Evolutionary conservation across 2,888 invertebrate genomes (phyloP).

Genomic region (Xestia ashworthii): DNA sequence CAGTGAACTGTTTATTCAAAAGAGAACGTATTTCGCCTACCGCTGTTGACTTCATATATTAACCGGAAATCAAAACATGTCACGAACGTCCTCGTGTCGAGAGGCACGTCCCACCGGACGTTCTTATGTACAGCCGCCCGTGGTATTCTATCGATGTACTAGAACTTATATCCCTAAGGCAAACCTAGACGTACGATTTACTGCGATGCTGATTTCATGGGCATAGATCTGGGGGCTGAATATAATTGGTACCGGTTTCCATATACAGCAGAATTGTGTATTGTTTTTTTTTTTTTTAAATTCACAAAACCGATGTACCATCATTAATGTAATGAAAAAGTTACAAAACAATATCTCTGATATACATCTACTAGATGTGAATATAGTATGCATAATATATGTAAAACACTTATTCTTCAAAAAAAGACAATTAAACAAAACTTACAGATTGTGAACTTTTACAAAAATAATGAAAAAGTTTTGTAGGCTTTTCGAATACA

Average conservation of each 20-base stretch:
- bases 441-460: too few species aligned
- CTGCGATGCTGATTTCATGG: constrained; percentile 18
- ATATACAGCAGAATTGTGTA: not conserved
- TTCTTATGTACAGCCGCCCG: constrained; percentile 52
- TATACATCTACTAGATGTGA: too few species aligned
- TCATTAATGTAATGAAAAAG: too few species aligned
- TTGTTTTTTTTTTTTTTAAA: too few species aligned
- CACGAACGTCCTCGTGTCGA: constrained; percentile 70
- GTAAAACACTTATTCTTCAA: too few species aligned
- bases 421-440: too few species aligned
- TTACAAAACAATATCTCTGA: too few species aligned
- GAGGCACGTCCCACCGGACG: constrained; percentile 67
- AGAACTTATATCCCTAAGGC: constrained; percentile 24
- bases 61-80: constrained; percentile 77
- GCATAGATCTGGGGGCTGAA: not conserved
- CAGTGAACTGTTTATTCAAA: not conserved
- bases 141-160: constrained; percentile 36
- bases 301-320: too few species aligned
- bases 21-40: not conserved
- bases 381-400: too few species aligned
- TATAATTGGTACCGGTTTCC: not conserved
- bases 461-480: too few species aligned
- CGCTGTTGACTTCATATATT: constrained; percentile 60
- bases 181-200: constrained; percentile 23
- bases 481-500: not conserved